Percentiles rank a stretch among this genome's conserved stretches.
Evolutionary conservation across 2,113 vertebrate species (phyloP).

Genomic region (Ginglymostoma cirratum): DNA sequence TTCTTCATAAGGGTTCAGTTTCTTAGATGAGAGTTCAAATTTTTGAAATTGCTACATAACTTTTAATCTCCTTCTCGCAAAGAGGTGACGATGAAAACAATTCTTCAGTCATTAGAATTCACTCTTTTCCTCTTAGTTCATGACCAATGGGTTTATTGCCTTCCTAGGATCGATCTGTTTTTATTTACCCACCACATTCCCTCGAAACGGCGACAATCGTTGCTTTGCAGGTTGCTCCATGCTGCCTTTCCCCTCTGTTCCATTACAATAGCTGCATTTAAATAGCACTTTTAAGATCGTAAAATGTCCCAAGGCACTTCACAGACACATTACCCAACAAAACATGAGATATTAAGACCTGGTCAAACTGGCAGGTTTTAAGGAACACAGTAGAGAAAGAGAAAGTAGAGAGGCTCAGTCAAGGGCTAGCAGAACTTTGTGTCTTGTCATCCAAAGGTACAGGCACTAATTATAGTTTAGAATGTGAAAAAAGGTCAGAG

Average conservation of each 20-base stretch:
- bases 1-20: neutral
- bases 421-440: neutral
- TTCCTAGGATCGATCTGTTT: neutral
- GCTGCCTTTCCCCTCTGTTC: neutral
- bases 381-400: neutral
- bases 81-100: neutral
- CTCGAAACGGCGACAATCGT: neutral
- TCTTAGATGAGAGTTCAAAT: neutral
- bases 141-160: neutral
- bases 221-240: neutral
- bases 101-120: neutral
- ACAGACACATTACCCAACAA: neutral
- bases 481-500: neutral
- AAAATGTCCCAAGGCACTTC: neutral
- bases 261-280: neutral
- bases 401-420: neutral
- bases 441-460: too few species aligned
- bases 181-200: neutral
- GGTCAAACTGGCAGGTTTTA: neutral
- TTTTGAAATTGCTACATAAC: neutral
- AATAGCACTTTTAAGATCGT: neutral
- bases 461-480: neutral
- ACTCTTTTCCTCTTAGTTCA: neutral
- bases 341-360: neutral
- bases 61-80: neutral